These are phyloP conservation scores for Xestia ashworthii DNA, from an alignment of 2,888 invertebrate species.

Conservation along the genomic window DNA sequence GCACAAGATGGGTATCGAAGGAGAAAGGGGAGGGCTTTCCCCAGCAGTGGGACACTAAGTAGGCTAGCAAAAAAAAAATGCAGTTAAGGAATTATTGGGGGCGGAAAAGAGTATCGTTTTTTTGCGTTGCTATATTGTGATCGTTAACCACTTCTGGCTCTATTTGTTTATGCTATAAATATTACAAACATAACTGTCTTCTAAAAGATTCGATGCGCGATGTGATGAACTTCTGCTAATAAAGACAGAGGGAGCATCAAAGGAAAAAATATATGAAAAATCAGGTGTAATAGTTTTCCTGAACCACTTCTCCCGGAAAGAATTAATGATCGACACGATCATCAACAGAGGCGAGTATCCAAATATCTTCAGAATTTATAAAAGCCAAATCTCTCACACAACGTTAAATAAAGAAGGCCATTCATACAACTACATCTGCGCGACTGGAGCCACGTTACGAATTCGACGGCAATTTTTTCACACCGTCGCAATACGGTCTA, in stretches of 20 bases:
- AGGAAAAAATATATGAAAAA: neutral
- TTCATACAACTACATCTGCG: constrained; percentile 65
- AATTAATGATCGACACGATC: constrained; percentile 24
- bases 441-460: constrained; percentile 60
- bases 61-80: neutral
- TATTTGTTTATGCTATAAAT: constrained; percentile 10
- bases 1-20: too few relatives aligned
- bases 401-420: constrained; percentile 63
- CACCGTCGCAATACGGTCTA: constrained; percentile 73
- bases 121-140: neutral
- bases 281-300: neutral
- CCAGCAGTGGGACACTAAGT: too few relatives aligned
- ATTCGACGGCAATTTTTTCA: constrained; percentile 70
- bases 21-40: too few relatives aligned
- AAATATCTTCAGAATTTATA: constrained; percentile 63
- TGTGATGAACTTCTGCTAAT: neutral
- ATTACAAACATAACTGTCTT: neutral
- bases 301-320: neutral
- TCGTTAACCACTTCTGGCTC: constrained; percentile 21
- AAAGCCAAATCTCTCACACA: constrained; percentile 61
- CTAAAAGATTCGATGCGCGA: too few relatives aligned
- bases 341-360: constrained; percentile 52
- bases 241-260: too few relatives aligned
- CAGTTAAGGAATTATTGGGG: constrained; percentile 1
- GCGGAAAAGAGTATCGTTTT: neutral